Evolutionary conservation across 2,113 vertebrate genomes (phyloP).

Genomic region (zebrafish (Danio rerio)): DNA sequence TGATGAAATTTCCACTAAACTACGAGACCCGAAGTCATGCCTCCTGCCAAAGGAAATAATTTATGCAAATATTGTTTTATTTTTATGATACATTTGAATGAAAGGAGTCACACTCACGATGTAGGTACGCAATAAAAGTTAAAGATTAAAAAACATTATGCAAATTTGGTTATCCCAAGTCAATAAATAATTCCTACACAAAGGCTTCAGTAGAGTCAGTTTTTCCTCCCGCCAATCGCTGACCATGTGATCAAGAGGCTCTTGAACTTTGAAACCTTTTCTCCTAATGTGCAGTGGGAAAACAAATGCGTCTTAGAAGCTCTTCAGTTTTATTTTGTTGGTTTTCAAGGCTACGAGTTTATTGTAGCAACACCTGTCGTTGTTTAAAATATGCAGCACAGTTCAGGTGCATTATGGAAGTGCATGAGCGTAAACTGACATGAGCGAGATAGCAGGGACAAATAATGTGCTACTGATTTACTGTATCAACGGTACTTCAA

Average conservation of each 20-base stretch:
- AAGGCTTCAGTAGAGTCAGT: conserved; percentile 11
- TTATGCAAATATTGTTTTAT: conserved; percentile 46
- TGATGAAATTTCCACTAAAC: conserved; percentile 51
- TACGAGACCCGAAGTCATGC: conserved; percentile 2
- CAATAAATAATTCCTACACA: conserved; percentile 45
- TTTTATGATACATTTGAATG: background rate
- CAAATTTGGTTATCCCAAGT: conserved; percentile 69
- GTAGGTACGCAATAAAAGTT: conserved; percentile 68
- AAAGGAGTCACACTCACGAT: conserved; percentile 64
- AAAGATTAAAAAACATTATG: conserved; percentile 75
- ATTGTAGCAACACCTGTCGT: conserved; percentile 68
- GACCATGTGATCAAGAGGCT: conserved; percentile 2
- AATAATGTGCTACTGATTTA: conserved; percentile 23
- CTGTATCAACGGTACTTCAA: background rate
- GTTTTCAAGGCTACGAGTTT: conserved; percentile 61
- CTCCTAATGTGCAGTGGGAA: conserved; percentile 58
- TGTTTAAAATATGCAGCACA: background rate
- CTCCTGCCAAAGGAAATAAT: background rate
- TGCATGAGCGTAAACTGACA: conserved; percentile 6
- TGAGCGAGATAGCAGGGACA: background rate
- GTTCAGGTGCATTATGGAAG: background rate
- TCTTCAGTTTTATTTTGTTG: conserved; percentile 41
- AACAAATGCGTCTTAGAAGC: conserved; percentile 42
- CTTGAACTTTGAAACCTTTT: conserved; percentile 72
- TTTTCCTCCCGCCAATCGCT: background rate